phyloP scores from a whole-genome alignment of 1,140 invertebrate genomes.

The Drosophila sucinea region DNA sequence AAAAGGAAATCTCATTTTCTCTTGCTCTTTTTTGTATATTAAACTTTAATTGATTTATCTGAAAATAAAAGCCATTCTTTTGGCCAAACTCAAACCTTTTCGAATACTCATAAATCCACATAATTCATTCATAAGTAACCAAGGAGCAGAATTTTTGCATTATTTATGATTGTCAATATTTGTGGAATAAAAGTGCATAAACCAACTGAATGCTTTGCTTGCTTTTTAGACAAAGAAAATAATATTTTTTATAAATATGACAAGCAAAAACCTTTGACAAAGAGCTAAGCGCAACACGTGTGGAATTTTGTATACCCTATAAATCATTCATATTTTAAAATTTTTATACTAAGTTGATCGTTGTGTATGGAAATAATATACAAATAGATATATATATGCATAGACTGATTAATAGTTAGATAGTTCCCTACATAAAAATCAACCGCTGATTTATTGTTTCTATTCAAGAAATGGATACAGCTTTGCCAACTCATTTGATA shows the following conservation, averaged over 20 bases:
- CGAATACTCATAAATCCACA: slow-evolving; percentile 28
- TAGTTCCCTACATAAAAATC: no score
- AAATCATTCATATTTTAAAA: neutral
- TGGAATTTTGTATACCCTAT: neutral
- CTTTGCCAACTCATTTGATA: no score
- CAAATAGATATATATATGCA: no score
- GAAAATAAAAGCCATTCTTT: slow-evolving; percentile 30
- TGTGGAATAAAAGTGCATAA: slow-evolving; percentile 40
- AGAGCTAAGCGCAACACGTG: neutral
- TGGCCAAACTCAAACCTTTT: slow-evolving; percentile 28
- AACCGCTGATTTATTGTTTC: no score
- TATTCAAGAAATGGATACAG: no score
- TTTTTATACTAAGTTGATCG: neutral
- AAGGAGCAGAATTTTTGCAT: slow-evolving; percentile 43
- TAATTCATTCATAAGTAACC: slow-evolving; percentile 34
- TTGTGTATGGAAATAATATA: no score
- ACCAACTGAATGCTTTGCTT: slow-evolving; percentile 5
- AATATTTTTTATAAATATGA: slow-evolving; percentile 11
- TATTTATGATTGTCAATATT: slow-evolving; percentile 62
- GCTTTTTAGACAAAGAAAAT: slow-evolving; percentile 8
- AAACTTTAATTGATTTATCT: slow-evolving; percentile 49
- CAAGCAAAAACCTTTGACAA: neutral
- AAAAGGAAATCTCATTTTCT: neutral
- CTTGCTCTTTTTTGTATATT: slow-evolving; percentile 11
- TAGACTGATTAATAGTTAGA: no score